A percentile compares a stretch with the other conserved stretches of the same genome.
These are phyloP conservation scores for Callorhinus ursinus DNA, from an alignment of 2,113 vertebrate genomes.

Conservation along the genomic window DNA sequence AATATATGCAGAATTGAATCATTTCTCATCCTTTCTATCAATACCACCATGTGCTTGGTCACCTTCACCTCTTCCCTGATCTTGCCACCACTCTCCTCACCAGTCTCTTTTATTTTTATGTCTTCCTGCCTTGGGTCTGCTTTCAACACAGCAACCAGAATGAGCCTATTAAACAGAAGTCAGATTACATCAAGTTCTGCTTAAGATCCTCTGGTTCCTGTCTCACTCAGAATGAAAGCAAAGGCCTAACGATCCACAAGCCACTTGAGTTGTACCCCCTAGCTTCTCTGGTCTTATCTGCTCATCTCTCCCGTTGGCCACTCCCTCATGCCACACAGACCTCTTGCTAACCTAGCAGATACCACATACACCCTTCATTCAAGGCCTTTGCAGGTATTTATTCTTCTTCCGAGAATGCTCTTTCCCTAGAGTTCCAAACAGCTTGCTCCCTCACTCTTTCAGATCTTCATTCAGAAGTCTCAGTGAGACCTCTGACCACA, in stretches of 20 bases:
- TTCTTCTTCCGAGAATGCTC: background rate
- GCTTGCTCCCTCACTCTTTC: background rate
- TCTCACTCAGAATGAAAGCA: background rate
- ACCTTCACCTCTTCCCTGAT: too few species aligned
- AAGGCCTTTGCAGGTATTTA: background rate
- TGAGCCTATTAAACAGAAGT: background rate
- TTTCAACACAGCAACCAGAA: background rate
- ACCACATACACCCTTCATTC: background rate
- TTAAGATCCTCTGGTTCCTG: background rate
- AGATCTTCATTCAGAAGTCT: background rate
- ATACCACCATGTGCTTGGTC: background rate
- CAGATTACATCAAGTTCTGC: background rate
- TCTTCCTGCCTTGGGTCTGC: background rate
- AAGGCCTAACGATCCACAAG: background rate
- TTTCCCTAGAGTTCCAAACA: background rate
- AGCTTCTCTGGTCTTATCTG: background rate
- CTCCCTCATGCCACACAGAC: background rate
- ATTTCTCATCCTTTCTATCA: background rate
- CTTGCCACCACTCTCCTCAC: background rate
- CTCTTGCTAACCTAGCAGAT: background rate
- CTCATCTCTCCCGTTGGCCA: background rate
- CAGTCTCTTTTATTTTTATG: background rate
- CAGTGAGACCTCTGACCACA: background rate
- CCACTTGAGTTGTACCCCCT: background rate
- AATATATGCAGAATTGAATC: background rate